Evolutionary conservation across 2,113 vertebrate genomes (phyloP).

Genomic region (Epinephelus fuscoguttatus): DNA sequence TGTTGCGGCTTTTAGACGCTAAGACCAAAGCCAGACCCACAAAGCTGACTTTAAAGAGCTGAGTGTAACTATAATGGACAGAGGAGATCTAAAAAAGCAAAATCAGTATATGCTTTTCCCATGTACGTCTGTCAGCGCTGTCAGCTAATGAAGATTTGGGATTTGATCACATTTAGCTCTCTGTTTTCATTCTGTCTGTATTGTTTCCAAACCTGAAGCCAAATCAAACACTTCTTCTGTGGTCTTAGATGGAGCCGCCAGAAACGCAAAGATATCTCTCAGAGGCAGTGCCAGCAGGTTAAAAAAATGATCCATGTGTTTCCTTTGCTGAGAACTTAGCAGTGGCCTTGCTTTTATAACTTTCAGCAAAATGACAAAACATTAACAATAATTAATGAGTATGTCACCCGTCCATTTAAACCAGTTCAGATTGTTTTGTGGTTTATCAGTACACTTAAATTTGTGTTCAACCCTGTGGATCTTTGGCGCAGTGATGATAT

Average conservation of each 20-base stretch:
- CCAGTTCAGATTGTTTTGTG: constrained; percentile 17
- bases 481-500: constrained; percentile 31
- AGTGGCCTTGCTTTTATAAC: constrained; percentile 20
- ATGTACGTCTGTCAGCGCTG: constrained; percentile 53
- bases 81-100: constrained; percentile 50
- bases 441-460: constrained; percentile 27
- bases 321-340: constrained; percentile 18
- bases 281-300: constrained; percentile 63
- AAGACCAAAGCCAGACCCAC: constrained; percentile 43
- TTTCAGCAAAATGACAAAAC: constrained; percentile 23
- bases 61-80: constrained; percentile 55
- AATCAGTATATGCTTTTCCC: constrained; percentile 60
- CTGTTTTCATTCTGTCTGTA: constrained; percentile 66
- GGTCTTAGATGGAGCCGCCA: constrained; percentile 58
- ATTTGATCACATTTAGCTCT: constrained; percentile 68
- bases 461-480: constrained; percentile 30
- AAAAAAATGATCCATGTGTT: constrained; percentile 18
- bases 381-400: constrained; percentile 8
- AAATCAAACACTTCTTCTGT: constrained; percentile 78
- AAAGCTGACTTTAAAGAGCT: constrained; percentile 55
- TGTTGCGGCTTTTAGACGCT: constrained; percentile 44
- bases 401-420: constrained; percentile 36
- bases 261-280: constrained; percentile 56
- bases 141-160: constrained; percentile 68
- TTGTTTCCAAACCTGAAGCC: constrained; percentile 79